Evolutionary conservation across 2,888 invertebrate species (phyloP).

Genomic region (Galerucella calmariensis): DNA sequence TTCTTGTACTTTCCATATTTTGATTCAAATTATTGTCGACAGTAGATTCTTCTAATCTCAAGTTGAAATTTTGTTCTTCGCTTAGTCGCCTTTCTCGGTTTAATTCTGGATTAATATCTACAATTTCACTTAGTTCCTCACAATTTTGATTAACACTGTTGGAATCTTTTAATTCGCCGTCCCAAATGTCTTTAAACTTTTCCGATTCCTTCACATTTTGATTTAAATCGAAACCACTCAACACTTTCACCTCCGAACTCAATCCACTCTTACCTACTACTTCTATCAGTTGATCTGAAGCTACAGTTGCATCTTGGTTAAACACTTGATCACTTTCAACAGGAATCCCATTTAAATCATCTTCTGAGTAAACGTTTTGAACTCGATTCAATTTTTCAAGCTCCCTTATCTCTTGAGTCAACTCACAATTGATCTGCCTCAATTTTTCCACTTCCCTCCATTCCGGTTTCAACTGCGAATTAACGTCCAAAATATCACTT

Average conservation of each 20-base stretch:
- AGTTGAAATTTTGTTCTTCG: background rate
- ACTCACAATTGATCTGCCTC: background rate
- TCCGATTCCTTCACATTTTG: background rate
- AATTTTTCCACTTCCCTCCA: background rate
- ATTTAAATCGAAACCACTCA: constrained; percentile 7
- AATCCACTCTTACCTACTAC: too few relatives aligned
- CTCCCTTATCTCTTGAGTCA: constrained; percentile 11
- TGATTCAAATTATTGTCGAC: background rate
- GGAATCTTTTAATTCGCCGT: background rate
- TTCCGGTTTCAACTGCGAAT: constrained; percentile 16
- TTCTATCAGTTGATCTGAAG: too few relatives aligned
- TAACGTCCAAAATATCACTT: constrained; percentile 49
- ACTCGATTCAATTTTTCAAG: background rate
- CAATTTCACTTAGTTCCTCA: background rate
- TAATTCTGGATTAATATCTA: background rate
- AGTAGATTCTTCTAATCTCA: background rate
- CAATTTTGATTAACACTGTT: background rate
- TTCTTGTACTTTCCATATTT: background rate
- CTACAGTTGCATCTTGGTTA: background rate
- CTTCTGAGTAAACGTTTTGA: constrained; percentile 4
- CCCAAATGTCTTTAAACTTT: background rate
- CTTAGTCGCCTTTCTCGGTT: background rate
- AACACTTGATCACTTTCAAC: background rate
- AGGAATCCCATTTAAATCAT: background rate
- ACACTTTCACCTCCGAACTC: background rate